These are phyloP conservation scores for Ranitomeya imitator DNA, from an alignment of 2,113 vertebrate genomes.

Conservation along the genomic window DNA sequence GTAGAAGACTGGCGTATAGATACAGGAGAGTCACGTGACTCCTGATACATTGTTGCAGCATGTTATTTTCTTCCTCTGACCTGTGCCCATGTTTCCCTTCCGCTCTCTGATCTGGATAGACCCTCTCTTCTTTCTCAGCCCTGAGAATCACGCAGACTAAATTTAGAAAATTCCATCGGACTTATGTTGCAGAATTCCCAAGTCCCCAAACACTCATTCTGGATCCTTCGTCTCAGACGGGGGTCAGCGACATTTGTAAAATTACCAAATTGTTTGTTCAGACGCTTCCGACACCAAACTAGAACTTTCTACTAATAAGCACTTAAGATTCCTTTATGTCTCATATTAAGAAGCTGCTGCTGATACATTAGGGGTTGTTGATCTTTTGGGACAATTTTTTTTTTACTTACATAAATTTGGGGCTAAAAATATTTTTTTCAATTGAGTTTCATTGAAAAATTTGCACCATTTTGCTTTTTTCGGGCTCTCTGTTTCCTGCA, in stretches of 20 bases:
- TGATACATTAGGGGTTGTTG: not conserved
- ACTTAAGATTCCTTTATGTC: too few relatives aligned
- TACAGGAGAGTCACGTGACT: not conserved
- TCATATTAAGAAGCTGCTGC: not conserved
- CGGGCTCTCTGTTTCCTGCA: too few relatives aligned
- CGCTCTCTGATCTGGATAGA: not conserved
- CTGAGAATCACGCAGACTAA: conserved; percentile 45
- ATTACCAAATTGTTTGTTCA: conserved; percentile 17
- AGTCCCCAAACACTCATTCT: not conserved
- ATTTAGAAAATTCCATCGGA: conserved; percentile 54
- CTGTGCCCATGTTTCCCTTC: not conserved
- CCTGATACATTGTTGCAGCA: not conserved
- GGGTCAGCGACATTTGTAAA: conserved; percentile 21
- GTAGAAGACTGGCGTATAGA: not conserved
- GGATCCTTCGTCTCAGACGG: not conserved
- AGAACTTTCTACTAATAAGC: not conserved
- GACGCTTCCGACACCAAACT: not conserved
- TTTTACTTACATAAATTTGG: too few relatives aligned
- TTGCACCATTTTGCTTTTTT: too few relatives aligned
- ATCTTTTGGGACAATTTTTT: too few relatives aligned
- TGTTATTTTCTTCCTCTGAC: not conserved
- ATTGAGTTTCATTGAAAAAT: too few relatives aligned
- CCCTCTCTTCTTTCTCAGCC: not conserved
- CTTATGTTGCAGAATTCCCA: conserved; percentile 35
- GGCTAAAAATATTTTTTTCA: too few relatives aligned